Evolutionary conservation across 2,113 vertebrate species (phyloP), one percentile per base, ranked within the genome.

Genomic region (Pygoscelis adeliae): DNA sequence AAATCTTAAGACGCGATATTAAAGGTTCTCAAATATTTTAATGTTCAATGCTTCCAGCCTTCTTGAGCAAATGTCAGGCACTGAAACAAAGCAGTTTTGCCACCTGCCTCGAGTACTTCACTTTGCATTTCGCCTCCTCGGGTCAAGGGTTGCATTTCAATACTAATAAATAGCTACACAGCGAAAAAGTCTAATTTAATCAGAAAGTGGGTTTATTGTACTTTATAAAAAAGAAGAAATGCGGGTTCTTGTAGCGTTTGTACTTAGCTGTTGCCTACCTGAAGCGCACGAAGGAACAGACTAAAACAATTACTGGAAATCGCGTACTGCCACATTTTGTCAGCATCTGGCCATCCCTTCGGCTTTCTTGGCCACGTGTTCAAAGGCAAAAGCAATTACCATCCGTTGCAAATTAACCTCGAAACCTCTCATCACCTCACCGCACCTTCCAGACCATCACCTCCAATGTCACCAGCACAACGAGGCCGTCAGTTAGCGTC

Each of bases 401-500:
- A 50, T 22, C 34, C 10, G 0, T 1, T 50, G 61, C 36, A 66
- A 81, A 55, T 44, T 32, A 36, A 78, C 36, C 25, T 7, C 9
- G 19, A 30, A 20, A 12, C 22, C 67, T 63, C 76, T 23, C 29
- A 2, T 27, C 32, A 10, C 32, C 0, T 0, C 38, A 17, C 42
- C 7, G 2, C 38, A 8, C 38, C 53, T 32, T 29, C 49, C 27
- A 38, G 6, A 40, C 15, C 70, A 30, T 9, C n/a, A 30, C 5
- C 32, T 46, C 20, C 1, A 0, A 13, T 1, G 5, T 3, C 1
- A 63, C 11, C 50, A 46, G 53, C 49, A 19, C 19, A 11, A 0
- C 0, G 4, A 70, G 55, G 65, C 47, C n/a, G 8, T 27, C 55
- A 30, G 38, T 15, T 11, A 30, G 50, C 15, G 61, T 26, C 62